A percentile compares a stretch with the other conserved stretches of the same genome.
phyloP scores from a whole-genome alignment of 2,113 vertebrate genomes.

The Baryphthengus martii region DNA sequence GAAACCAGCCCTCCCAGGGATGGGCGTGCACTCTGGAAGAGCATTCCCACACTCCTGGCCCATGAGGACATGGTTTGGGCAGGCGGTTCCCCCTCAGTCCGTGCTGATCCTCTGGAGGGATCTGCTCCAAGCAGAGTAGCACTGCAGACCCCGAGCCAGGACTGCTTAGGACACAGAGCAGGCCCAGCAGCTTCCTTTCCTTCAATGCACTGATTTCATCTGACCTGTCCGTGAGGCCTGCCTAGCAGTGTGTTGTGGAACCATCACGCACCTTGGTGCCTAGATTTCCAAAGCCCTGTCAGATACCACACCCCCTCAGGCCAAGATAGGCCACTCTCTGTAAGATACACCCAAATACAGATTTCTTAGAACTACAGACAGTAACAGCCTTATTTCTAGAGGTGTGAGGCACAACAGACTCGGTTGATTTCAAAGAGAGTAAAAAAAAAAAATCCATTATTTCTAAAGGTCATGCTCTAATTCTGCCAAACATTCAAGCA shows the following conservation, averaged over 20 bases:
- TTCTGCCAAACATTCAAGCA: background rate
- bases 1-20: background rate
- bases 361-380: background rate
- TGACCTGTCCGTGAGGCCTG: accelerated
- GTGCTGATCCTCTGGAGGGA: background rate
- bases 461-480: background rate
- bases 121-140: background rate
- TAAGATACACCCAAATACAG: background rate
- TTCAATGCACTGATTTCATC: background rate
- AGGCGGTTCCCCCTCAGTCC: background rate
- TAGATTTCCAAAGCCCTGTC: background rate
- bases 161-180: background rate
- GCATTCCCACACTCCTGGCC: background rate
- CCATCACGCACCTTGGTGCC: background rate
- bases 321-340: background rate
- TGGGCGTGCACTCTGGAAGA: background rate
- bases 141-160: background rate
- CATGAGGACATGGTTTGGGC: background rate
- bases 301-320: background rate
- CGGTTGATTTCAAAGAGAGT: background rate
- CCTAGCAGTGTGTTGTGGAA: background rate
- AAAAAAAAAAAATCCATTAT: background rate
- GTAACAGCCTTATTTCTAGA: background rate
- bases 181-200: accelerated
- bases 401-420: background rate